phyloP scores from a whole-genome alignment of 2,888 invertebrate genomes.

The Crepidodera aurea region DNA sequence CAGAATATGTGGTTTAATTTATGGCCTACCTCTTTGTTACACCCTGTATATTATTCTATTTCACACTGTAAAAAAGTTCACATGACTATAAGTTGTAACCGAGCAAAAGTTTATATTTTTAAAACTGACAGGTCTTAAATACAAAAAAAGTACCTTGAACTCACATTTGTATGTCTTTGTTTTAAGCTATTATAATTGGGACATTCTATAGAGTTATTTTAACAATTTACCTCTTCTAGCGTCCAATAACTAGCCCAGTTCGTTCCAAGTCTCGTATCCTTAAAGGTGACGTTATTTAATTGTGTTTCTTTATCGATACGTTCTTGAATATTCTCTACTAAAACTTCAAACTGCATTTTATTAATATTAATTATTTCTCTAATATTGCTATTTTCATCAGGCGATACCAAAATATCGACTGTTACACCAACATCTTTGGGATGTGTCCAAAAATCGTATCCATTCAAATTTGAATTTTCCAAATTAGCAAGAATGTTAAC shows the following conservation, averaged over 20 bases:
- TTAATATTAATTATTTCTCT: constrained; percentile 48
- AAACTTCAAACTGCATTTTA: background rate
- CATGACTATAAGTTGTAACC: no score
- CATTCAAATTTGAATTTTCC: constrained; percentile 39
- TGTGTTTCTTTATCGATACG: background rate
- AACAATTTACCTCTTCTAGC: background rate
- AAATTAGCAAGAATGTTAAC: constrained; percentile 62
- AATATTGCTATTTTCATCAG: constrained; percentile 63
- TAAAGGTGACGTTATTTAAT: background rate
- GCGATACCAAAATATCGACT: constrained; percentile 69
- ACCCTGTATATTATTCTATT: no score
- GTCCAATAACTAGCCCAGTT: background rate
- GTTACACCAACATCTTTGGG: constrained; percentile 49
- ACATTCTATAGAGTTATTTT: background rate
- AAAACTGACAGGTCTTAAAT: no score
- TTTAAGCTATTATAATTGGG: no score
- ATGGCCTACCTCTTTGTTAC: no score
- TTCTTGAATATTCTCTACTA: constrained; percentile 1
- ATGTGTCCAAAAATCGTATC: constrained; percentile 41
- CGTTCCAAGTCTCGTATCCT: background rate
- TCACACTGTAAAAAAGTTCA: no score
- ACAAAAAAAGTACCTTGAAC: no score
- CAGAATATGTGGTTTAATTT: no score
- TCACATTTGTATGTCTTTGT: no score
- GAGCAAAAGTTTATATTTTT: no score